Base-by-base conservation (phyloP, 2,113 vertebrate genomes). In the Sigmodon hispidus region DNA sequence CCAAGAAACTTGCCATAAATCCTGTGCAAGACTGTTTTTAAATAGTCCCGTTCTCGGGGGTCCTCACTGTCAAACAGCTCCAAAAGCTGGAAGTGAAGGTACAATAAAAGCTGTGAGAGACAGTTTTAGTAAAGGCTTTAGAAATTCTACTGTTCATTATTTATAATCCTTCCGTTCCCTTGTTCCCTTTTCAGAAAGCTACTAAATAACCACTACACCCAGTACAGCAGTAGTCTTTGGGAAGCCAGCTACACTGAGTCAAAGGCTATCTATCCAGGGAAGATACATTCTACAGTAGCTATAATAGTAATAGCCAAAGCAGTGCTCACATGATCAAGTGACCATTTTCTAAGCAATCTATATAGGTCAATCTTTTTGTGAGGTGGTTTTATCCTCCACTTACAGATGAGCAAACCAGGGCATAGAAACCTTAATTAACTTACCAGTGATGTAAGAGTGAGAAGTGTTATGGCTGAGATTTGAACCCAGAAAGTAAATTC, bases 1-100 rank as follows among this genome's bases (percentile, higher is more conserved):
- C 99, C 99, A 98, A 99, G 99, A 99, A 99, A 99, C 99, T 99
- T 99, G 97, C 99, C 99, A 96, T 99, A 99, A 99, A 99, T 99
- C 99, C 99, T 99, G 99, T 99, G 99, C 98, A 99, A 99, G 98
- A 99, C 99, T 98, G 99, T 99, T 98, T 99, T 99, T 98, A 99
- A 99, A 98, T 99, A 99, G 98, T 99, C 99, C 98, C 99, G 99
- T 99, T 99, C 99, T 98, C 99, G 99, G 94, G 99, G 99, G 97
- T 99, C 99, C 99, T 99, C 99, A 0, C 99, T 99, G 99, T 99
- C 99, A 94, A 99, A 99, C 72, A 99, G 98, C 98, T 99, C 99
- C 99, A 99, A 98, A 97, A 99, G 99, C 99, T 99, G 34, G 88
- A 91, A 88, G 98, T 34, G 52, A 97, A 94, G 43, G 26, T 7